Conservation (phyloP, 2,888 invertebrate genomes). For the Dusona sp. region DNA sequence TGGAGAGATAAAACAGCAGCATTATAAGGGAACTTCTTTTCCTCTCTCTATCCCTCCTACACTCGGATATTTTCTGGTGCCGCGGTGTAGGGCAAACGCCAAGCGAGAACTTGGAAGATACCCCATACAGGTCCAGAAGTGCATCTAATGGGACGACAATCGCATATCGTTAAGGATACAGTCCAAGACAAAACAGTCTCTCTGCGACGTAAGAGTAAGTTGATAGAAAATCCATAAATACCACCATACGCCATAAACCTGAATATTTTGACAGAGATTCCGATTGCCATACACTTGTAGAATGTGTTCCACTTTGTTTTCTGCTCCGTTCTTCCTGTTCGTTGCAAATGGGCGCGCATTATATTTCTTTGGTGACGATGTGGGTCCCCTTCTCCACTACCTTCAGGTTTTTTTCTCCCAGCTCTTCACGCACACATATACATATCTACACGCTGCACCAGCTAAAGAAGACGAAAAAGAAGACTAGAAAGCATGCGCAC, state of each 20-base stretch:
- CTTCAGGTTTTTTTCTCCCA: background rate
- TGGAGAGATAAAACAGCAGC: conserved; percentile 58
- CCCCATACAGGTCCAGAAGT: conserved; percentile 78
- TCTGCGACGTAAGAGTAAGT: background rate
- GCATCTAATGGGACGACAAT: conserved; percentile 83
- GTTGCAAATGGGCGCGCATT: conserved; percentile 20
- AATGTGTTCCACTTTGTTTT: conserved; percentile 46
- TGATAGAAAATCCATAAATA: background rate
- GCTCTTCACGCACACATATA: background rate
- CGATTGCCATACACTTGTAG: conserved; percentile 29
- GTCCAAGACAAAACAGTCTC: conserved; percentile 72
- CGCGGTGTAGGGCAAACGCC: conserved; percentile 64
- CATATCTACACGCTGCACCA: background rate
- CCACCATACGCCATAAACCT: background rate
- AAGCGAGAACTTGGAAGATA: conserved; percentile 77
- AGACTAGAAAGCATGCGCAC: conserved; percentile 49
- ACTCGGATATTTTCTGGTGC: conserved; percentile 52
- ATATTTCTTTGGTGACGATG: conserved; percentile 15
- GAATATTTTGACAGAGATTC: background rate
- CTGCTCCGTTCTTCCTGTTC: conserved; percentile 14
- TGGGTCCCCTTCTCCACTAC: conserved; percentile 1
- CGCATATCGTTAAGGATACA: conserved; percentile 82
- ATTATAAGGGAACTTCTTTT: conserved; percentile 47
- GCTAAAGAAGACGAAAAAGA: background rate
- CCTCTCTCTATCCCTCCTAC: conserved; percentile 50